A percentile compares a stretch with the other conserved stretches of the same genome.
phyloP scores from a whole-genome alignment of 2,888 invertebrate species.

The Molanna angustata region DNA sequence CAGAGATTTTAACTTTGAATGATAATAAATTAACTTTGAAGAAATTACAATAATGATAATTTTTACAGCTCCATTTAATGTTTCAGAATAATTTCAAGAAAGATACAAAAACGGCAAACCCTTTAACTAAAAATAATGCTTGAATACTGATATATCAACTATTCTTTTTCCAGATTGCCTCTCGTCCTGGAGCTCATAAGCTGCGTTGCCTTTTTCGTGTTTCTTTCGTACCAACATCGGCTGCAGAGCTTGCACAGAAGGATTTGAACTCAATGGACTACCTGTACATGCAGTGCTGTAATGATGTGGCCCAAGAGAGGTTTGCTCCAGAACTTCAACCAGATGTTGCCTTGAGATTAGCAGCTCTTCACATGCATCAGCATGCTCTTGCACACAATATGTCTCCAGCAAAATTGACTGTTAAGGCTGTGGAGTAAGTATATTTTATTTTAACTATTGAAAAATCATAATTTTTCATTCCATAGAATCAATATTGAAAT shows the following conservation, averaged over 20 bases:
- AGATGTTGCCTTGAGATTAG: slow-evolving; percentile 81
- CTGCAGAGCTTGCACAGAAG: slow-evolving; percentile 76
- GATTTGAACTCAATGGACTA: slow-evolving; percentile 88
- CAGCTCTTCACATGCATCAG: slow-evolving; percentile 89
- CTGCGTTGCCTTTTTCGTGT: slow-evolving; percentile 86
- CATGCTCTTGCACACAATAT: slow-evolving; percentile 81
- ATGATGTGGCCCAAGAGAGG: slow-evolving; percentile 88
- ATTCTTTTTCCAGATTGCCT: slow-evolving; percentile 80
- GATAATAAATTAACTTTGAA: too few relatives aligned
- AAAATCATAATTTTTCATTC: too few relatives aligned
- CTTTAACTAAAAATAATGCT: too few relatives aligned
- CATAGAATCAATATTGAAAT: too few relatives aligned
- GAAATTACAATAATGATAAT: too few relatives aligned
- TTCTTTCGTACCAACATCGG: slow-evolving; percentile 84
- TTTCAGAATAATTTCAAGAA: too few relatives aligned
- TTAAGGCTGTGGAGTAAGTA: slow-evolving; percentile 84
- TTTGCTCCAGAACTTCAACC: slow-evolving; percentile 84
- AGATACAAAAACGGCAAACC: too few relatives aligned
- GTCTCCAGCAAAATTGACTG: slow-evolving; percentile 74
- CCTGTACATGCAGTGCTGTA: slow-evolving; percentile 87
- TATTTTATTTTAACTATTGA: too few relatives aligned
- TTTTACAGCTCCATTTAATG: too few relatives aligned
- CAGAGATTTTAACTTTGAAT: too few relatives aligned
- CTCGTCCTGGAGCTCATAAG: slow-evolving; percentile 87
- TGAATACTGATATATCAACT: too few relatives aligned